Evolutionary conservation across 1,140 invertebrate genomes (phyloP), one percentile per base, ranked within the genome.

Genomic region (Zaprionus lachaisei): DNA sequence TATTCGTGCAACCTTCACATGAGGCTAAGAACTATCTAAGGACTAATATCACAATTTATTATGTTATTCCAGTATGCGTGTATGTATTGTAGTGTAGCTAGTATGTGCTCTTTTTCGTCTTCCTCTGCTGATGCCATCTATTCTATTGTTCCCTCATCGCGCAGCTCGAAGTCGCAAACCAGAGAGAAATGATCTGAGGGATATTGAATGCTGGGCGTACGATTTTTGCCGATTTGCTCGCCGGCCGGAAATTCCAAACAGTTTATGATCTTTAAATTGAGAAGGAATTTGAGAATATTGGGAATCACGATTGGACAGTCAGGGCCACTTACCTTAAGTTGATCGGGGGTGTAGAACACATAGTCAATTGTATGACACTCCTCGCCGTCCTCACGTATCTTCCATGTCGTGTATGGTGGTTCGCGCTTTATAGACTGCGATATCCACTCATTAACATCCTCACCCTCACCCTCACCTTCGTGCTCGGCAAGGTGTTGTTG

Each of bases 101-200:
- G 54, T 38, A 4, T 41, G 31, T 67, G 26, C 0, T n/a, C 12
- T 60, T 14, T 20, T 24, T n/a, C 3, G 44, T 26, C 54, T n/a
- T 6, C 20, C 24, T 24, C 20, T 38, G 9, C 37, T 24, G 4
- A 7, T 28, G 20, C 28, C n/a, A 1, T 38, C 12, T 56, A 15
- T 34, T 38, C 60, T 86, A 80, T 44, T 83, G 80, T 80, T 24
- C 38, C 69, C 15, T 64, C 83, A 60, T 61, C 24, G 69, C 1
- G 68, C n/a, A 93, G 58, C 68, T 93, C 92, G 61, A 97, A 95
- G 92, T 97, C 96, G 92, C 95, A 95, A 17, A 96, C 94, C 20
- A 97, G 93, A 0, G 96, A 96, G 80, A 97, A 95, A 91, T 97
- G 96, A 94, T 97, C 96, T 12, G 96, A 97, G 2, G 96, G 96